phyloP scores from a whole-genome alignment of 1,140 invertebrate species.

The Magallana ariakensis region DNA sequence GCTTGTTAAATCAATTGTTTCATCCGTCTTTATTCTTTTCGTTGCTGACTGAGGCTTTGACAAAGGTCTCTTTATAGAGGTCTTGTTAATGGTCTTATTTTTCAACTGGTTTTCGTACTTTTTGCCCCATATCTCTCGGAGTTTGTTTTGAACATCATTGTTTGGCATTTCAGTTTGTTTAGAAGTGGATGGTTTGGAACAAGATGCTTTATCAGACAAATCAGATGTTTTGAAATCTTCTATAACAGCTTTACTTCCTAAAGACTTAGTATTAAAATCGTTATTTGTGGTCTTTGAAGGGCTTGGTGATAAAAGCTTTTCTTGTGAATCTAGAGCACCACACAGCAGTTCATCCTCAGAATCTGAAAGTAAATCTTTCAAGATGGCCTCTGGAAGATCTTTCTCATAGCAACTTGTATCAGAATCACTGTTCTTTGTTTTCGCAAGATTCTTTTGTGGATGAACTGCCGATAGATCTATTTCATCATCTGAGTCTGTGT shows the following conservation, averaged over 20 bases:
- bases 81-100: neutral
- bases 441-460: neutral
- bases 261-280: neutral
- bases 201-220: neutral
- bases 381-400: neutral
- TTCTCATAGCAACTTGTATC: neutral
- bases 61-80: constrained; percentile 27
- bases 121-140: constrained; percentile 43
- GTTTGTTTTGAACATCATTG: constrained; percentile 43
- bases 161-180: neutral
- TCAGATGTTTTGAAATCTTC: constrained; percentile 18
- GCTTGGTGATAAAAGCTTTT: neutral
- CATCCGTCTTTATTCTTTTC: constrained; percentile 5
- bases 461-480: neutral
- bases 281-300: neutral
- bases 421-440: neutral
- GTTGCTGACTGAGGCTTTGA: constrained; percentile 12
- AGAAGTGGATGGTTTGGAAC: neutral
- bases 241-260: neutral
- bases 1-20: constrained; percentile 14
- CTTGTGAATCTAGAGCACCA: constrained; percentile 5
- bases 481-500: constrained; percentile 32
- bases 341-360: constrained; percentile 46
- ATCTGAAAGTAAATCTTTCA: constrained; percentile 36
- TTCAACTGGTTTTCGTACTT: neutral